A percentile compares a stretch with the other conserved stretches of the same genome.
Evolutionary conservation across 1,140 invertebrate genomes (phyloP).

Genomic region (Ridgeia piscesae): DNA sequence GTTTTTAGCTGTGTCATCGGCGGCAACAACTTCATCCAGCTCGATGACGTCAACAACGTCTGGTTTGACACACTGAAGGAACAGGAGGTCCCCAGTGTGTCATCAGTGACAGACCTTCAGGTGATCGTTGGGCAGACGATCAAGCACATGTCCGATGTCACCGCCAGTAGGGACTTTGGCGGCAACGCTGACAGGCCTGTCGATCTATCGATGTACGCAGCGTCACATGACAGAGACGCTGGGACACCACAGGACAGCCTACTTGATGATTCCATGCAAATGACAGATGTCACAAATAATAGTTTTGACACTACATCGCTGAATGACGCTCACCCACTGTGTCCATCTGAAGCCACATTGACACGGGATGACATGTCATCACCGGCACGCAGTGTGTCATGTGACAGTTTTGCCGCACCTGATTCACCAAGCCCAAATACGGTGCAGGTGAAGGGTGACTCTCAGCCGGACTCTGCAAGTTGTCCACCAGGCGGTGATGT

Average conservation of each 20-base stretch:
- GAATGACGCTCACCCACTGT: not conserved
- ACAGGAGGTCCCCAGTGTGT: not conserved
- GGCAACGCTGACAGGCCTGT: not conserved
- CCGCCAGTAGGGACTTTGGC: not conserved
- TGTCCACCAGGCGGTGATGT: not conserved
- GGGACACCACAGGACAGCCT: not conserved
- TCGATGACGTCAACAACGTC: not conserved
- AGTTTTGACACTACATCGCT: not conserved
- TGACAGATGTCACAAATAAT: not conserved
- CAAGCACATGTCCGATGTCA: not conserved
- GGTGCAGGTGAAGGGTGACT: not conserved
- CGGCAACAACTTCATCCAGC: not conserved
- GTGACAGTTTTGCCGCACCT: not conserved
- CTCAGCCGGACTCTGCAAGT: not conserved
- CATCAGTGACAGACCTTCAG: not conserved
- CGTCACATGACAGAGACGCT: not conserved
- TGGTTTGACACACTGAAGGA: not conserved
- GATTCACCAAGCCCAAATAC: not conserved
- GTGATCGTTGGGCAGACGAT: not conserved
- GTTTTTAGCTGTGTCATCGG: not conserved
- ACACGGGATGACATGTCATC: not conserved
- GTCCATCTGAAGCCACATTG: not conserved
- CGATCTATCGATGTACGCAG: not conserved
- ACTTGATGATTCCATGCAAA: not conserved
- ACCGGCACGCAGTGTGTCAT: not conserved